Conservation (phyloP, 2,113 vertebrate species). For the Nannobrachium achirus region DNA sequence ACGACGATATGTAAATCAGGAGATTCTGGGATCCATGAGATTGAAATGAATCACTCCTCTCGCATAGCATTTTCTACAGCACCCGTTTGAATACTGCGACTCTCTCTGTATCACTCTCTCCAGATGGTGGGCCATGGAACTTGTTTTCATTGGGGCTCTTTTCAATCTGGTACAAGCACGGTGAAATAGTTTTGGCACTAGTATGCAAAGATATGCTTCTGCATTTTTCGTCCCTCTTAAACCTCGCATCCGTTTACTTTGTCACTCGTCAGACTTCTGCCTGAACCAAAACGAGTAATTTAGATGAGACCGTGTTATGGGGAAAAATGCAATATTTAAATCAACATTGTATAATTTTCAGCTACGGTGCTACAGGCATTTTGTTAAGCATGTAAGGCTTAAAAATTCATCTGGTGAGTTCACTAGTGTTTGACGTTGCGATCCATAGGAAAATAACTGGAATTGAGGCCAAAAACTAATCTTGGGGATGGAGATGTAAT, state of each 20-base stretch:
- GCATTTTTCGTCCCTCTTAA: slow-evolving; percentile 7
- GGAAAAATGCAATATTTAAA: slow-evolving; percentile 24
- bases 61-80: slow-evolving; percentile 45
- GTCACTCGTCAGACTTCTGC: slow-evolving; percentile 28
- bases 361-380: slow-evolving; percentile 18
- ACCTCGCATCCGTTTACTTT: slow-evolving; percentile 27
- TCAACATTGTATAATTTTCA: slow-evolving; percentile 32
- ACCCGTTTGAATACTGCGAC: slow-evolving; percentile 55
- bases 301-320: slow-evolving; percentile 31
- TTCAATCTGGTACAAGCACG: slow-evolving; percentile 31
- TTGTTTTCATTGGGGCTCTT: slow-evolving; percentile 33
- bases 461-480: slow-evolving; percentile 18
- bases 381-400: slow-evolving; percentile 13
- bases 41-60: slow-evolving; percentile 60
- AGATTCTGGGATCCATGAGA: slow-evolving; percentile 43
- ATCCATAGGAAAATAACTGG: slow-evolving; percentile 18
- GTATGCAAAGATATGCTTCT: slow-evolving; percentile 42
- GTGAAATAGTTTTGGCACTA: slow-evolving; percentile 38
- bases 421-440: not conserved
- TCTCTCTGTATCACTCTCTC: slow-evolving; percentile 48
- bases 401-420: slow-evolving; percentile 5
- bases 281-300: slow-evolving; percentile 23
- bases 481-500: not conserved
- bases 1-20: slow-evolving; percentile 62
- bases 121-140: slow-evolving; percentile 54